These are phyloP conservation scores for Peromyscus eremicus DNA, from an alignment of 2,797 vertebrate species.

Conservation along the genomic window DNA sequence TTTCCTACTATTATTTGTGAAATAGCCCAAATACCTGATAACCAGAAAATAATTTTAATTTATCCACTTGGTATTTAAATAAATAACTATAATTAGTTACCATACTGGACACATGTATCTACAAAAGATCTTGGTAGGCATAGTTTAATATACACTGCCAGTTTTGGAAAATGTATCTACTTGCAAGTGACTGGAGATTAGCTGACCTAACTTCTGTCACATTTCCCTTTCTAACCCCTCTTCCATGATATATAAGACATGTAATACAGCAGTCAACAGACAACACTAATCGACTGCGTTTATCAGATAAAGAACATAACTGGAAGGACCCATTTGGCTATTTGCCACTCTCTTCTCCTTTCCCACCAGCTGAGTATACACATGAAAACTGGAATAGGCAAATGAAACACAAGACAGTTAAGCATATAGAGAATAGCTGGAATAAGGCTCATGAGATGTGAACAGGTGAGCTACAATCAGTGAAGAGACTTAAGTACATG, in stretches of 20 bases:
- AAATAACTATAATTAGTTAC: constrained; percentile 5
- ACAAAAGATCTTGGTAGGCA: neutral
- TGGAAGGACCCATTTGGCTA: constrained; percentile 26
- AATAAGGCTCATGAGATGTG: constrained; percentile 30
- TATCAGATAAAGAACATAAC: neutral
- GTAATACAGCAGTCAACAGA: constrained; percentile 34
- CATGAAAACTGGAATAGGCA: neutral
- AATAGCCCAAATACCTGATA: constrained; percentile 31
- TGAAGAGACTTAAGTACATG: constrained; percentile 32
- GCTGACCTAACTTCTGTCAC: neutral
- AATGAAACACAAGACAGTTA: neutral
- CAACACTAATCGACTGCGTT: neutral
- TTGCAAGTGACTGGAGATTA: neutral
- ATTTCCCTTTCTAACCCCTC: neutral
- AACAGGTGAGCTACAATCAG: constrained; percentile 37
- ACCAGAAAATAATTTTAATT: neutral
- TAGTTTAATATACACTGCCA: neutral
- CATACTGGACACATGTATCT: neutral
- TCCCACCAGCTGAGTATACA: constrained; percentile 31
- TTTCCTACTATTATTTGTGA: constrained; percentile 44
- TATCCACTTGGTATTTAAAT: constrained; percentile 26
- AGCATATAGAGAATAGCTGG: neutral
- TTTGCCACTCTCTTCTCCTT: constrained; percentile 7
- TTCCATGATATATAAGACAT: neutral
- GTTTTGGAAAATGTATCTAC: constrained; percentile 21